Evolutionary conservation across 2,888 invertebrate genomes (phyloP), one percentile per base, ranked within the genome.

Genomic region (Cephus sareptanus): DNA sequence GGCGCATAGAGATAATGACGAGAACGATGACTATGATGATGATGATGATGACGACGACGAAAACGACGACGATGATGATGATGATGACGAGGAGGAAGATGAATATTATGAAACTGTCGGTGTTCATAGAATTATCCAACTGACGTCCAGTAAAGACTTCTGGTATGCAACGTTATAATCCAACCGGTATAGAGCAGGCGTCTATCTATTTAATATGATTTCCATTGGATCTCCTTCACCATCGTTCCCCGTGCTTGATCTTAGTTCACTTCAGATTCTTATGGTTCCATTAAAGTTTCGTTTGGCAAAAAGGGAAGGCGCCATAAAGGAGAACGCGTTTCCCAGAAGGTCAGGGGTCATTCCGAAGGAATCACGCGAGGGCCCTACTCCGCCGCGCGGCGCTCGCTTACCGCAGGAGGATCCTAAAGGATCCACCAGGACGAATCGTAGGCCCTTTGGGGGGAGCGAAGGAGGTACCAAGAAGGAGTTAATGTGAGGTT

Each of bases 301-400:
- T 56, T 56, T 56, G 56, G 56, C 56, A 56, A 56, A 56, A 56
- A 56, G 9, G 23, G 23, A 56, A 56, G 56, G 56, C 56, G 56
- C 56, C 56, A 23, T 56, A 56, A 56, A 56, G 56, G 56, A 56
- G 56, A 23, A 56, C 23, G 56, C 83, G 85, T 86, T 88, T 89
- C 87, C 87, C 87, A 88, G 83, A 84, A 86, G 90, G 89, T 90
- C 89, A 86, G 85, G 87, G 90, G 90, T 90, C 89, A 86, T 84
- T 84, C 85, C 84, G 86, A 83, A 79, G 84, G 84, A 82, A 86
- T 87, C 89, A 87, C 87, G 87, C 87, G 85, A 88, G 83, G 23
- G 56, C 23, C 84, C 83, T 85, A 83, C 84, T 74, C 76, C 33
- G 84, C 83, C 33, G 84, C 83, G 84, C 56, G 40, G 23, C 56